Evolutionary conservation across 1,140 invertebrate genomes (phyloP).

Genomic region (Drosophila miranda): DNA sequence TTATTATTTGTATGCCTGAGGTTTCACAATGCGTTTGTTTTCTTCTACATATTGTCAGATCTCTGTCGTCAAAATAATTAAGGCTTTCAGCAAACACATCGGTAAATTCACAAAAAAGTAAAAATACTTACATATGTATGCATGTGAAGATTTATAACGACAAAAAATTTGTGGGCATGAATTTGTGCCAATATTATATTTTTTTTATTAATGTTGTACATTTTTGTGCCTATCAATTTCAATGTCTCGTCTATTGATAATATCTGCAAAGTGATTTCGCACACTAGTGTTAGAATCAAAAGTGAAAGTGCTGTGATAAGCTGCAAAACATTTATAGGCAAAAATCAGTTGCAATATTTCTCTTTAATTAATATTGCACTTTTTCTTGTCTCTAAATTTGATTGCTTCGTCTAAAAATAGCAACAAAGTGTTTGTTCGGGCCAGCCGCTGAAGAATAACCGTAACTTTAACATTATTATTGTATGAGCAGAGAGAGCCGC

Average conservation of each 20-base stretch:
- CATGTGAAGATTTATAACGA: too few relatives aligned
- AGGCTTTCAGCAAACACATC: too few relatives aligned
- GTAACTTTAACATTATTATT: too few relatives aligned
- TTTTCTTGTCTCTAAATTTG: conserved; percentile 50
- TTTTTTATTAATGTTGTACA: conserved; percentile 2
- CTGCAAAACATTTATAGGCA: conserved; percentile 34
- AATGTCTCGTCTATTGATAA: neutral
- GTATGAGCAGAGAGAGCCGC: too few relatives aligned
- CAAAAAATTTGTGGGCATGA: too few relatives aligned
- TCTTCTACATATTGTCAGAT: too few relatives aligned
- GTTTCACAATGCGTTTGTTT: too few relatives aligned
- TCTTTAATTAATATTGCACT: conserved; percentile 52
- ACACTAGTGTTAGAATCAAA: neutral
- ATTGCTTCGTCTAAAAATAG: conserved; percentile 7
- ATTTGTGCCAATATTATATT: conserved; percentile 10
- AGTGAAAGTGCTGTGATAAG: neutral
- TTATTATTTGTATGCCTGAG: neutral
- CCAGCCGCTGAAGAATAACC: too few relatives aligned
- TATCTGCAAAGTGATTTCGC: neutral
- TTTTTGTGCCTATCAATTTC: conserved; percentile 5
- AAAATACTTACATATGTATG: too few relatives aligned
- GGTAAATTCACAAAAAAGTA: too few relatives aligned
- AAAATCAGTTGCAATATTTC: conserved; percentile 33
- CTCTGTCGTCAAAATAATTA: too few relatives aligned
- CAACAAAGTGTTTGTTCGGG: too few relatives aligned